Percentiles rank a stretch among this genome's conserved stretches.
These are phyloP conservation scores for Caranx ignobilis DNA, from an alignment of 2,113 vertebrate species.

Conservation along the genomic window DNA sequence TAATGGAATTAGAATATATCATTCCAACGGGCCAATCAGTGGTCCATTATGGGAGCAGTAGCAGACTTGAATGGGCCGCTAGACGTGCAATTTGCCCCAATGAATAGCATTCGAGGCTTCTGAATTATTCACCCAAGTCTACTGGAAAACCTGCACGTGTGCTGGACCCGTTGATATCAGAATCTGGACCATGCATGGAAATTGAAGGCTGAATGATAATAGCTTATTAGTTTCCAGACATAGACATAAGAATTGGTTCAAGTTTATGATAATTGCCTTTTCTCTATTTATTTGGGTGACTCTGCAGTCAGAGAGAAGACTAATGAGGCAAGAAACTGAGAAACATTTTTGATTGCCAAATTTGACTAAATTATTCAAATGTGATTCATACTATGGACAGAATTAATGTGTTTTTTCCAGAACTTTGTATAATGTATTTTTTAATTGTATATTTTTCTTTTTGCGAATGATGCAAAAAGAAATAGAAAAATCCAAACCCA, in stretches of 20 bases:
- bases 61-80: constrained; percentile 60
- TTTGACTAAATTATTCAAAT: constrained; percentile 23
- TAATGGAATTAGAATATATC: constrained; percentile 68
- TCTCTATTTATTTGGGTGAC: constrained; percentile 29
- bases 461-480: too few species aligned
- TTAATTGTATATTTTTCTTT: background rate
- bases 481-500: too few species aligned
- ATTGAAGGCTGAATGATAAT: constrained; percentile 41
- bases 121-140: constrained; percentile 65
- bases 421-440: background rate
- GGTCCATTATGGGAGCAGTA: constrained; percentile 61
- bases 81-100: constrained; percentile 58
- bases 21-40: constrained; percentile 66
- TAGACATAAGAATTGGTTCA: constrained; percentile 20
- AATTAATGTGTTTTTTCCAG: background rate
- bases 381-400: constrained; percentile 1
- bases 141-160: constrained; percentile 32
- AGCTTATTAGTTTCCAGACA: constrained; percentile 22
- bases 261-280: constrained; percentile 39
- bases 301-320: constrained; percentile 8
- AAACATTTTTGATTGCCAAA: constrained; percentile 17
- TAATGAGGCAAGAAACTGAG: constrained; percentile 40
- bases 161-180: constrained; percentile 14
- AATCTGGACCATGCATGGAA: constrained; percentile 37
- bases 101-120: constrained; percentile 56